Percentiles rank a stretch among this genome's conserved stretches.
phyloP scores from a whole-genome alignment of 23 tunicate genomes.

The Botrylloides violaceus region DNA sequence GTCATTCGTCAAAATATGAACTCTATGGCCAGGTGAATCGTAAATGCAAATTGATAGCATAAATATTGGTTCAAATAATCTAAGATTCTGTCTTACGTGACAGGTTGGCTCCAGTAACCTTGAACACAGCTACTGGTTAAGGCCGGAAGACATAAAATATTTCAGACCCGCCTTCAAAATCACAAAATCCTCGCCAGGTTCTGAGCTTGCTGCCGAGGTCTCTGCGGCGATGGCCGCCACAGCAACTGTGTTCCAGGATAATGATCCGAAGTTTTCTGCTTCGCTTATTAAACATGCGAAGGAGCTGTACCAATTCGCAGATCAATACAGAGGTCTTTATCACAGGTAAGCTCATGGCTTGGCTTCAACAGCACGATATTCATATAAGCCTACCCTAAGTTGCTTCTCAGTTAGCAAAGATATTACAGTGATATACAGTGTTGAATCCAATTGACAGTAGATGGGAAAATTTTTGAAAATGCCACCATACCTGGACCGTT shows the following conservation, averaged over 20 bases:
- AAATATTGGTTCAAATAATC: not conserved
- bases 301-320: constrained; percentile 80
- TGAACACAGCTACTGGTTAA: constrained; percentile 71
- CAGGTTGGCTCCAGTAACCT: constrained; percentile 72
- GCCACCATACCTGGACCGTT: no score
- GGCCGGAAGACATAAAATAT: constrained; percentile 66
- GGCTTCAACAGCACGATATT: not conserved
- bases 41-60: not conserved
- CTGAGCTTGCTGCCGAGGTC: constrained; percentile 82
- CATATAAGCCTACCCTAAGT: not conserved
- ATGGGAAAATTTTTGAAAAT: no score
- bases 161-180: constrained; percentile 74
- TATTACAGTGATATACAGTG: no score
- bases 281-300: constrained; percentile 57
- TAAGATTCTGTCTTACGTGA: not conserved
- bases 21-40: constrained; percentile 78
- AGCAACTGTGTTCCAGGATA: constrained; percentile 46
- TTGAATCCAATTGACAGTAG: no score
- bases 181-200: constrained; percentile 48
- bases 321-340: constrained; percentile 49
- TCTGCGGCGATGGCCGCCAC: constrained; percentile 99
- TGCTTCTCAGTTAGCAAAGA: no score
- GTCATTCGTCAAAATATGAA: constrained; percentile 64
- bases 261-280: constrained; percentile 51
- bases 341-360: constrained; percentile 43